Evolutionary conservation across 2,797 vertebrate genomes (phyloP), one percentile per base, ranked within the genome.

Genomic region (Artibeus lituratus): DNA sequence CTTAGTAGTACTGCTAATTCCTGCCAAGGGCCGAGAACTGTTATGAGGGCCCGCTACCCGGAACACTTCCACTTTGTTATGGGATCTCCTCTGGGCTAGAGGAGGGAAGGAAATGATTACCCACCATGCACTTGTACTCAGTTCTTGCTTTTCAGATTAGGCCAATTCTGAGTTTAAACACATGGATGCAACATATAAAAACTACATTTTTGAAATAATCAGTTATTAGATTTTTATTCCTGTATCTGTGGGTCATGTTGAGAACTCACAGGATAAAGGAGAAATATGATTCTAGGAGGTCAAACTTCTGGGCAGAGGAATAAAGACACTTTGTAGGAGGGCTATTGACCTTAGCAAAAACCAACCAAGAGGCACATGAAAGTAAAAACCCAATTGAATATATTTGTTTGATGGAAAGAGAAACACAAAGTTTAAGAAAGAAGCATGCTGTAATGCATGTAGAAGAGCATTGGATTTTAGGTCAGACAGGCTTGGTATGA

Each of bases 221-320:
- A 51, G 42, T 72, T 83, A 76, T 80, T 87, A 90, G 62, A 18
- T 55, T 85, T 92, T 94, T 51, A 90, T 73, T 96, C 18, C 57
- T 95, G 15, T 93, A 39, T 76, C n/a, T 49, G 70, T 51, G 47
- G 69, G n/a, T 44, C 16, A 70, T 21, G 78, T 8, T 44, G 65
- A 78, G 83, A 93, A 88, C 55, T 94, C 62, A 76, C 21, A 87
- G 67, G 67, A 77, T 77, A 87, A 81, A 91, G 47, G 42, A 74
- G 76, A 87, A 51, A 16, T 32, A 44, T 53, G 72, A 81, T 77
- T 93, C 47, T 59, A 78, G 59, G 57, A 73, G 77, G 39, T 92
- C 15, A 62, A 42, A 62, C 69, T 90, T 78, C 57, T 85, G 26
- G 16, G 32, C 8, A 62, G 26, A 9, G 24, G 10, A 92, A 87